Evolutionary conservation across 2,113 vertebrate genomes (phyloP).

Genomic region (Xiphophorus hellerii): DNA sequence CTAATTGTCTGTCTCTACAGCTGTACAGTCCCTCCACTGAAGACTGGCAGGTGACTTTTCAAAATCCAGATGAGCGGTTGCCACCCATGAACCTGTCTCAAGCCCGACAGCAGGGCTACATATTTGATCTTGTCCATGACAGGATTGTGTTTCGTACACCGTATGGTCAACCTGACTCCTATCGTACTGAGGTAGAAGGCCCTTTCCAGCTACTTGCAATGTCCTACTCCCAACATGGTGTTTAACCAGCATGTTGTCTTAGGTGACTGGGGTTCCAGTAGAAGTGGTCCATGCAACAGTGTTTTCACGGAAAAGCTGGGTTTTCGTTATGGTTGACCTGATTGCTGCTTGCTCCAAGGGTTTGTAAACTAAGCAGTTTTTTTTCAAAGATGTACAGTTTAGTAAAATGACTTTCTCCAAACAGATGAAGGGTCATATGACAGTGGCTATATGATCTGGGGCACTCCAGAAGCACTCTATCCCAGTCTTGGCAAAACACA

Average conservation of each 20-base stretch:
- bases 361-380: background rate
- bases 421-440: constrained; percentile 60
- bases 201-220: no score
- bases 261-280: constrained; percentile 64
- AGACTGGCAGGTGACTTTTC: constrained; percentile 69
- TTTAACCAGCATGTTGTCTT: background rate
- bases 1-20: constrained; percentile 15
- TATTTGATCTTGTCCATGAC: constrained; percentile 36
- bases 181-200: constrained; percentile 44
- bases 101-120: constrained; percentile 50
- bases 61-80: constrained; percentile 25
- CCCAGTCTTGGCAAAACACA: background rate
- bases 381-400: no score
- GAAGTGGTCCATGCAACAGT: constrained; percentile 65
- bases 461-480: constrained; percentile 49
- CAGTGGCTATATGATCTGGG: constrained; percentile 44
- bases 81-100: constrained; percentile 44
- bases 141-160: constrained; percentile 68
- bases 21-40: constrained; percentile 2
- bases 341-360: constrained; percentile 60
- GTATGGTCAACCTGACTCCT: constrained; percentile 60
- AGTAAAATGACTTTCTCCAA: background rate
- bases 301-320: constrained; percentile 66
- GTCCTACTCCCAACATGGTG: rapidly evolving
- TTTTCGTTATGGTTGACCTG: constrained; percentile 64